These are phyloP conservation scores for Drosophila antonietae DNA, from an alignment of 2,888 invertebrate genomes.

Conservation along the genomic window DNA sequence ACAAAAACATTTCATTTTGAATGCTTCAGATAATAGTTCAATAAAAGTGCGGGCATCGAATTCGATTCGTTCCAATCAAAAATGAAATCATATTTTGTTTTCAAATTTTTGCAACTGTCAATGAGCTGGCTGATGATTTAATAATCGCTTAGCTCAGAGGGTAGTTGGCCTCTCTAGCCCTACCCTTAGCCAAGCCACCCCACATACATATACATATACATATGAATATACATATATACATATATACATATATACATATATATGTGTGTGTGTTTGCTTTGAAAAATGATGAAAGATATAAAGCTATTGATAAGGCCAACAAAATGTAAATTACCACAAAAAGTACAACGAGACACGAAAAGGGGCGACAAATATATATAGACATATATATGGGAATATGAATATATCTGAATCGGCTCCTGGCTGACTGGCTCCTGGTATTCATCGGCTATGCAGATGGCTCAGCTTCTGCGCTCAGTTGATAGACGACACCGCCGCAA, in stretches of 20 bases:
- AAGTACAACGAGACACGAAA: conserved; percentile 47
- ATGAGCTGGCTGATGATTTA: conserved; percentile 34
- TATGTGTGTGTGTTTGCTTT: background rate
- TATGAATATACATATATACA: no score
- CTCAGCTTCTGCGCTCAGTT: conserved; percentile 5
- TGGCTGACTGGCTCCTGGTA: conserved; percentile 9
- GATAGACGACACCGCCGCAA: conserved; percentile 37
- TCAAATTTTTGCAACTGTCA: conserved; percentile 37
- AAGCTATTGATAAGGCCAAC: conserved; percentile 51
- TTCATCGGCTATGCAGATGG: conserved; percentile 30
- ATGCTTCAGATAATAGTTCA: background rate
- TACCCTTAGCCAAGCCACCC: conserved; percentile 39
- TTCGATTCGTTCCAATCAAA: conserved; percentile 29
- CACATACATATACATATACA: background rate
- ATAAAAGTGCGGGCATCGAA: background rate
- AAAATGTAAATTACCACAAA: conserved; percentile 77
- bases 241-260: no score
- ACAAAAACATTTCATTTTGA: conserved; percentile 6
- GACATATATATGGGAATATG: background rate
- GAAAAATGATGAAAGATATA: conserved; percentile 44
- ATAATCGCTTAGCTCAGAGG: conserved; percentile 42
- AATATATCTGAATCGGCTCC: conserved; percentile 8
- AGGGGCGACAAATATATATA: background rate
- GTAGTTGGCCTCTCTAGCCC: conserved; percentile 39
- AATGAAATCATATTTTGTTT: conserved; percentile 23